Percentiles rank a stretch among this genome's conserved stretches.
Conservation (phyloP, 2,888 invertebrate genomes). For the Troilus luridus region DNA sequence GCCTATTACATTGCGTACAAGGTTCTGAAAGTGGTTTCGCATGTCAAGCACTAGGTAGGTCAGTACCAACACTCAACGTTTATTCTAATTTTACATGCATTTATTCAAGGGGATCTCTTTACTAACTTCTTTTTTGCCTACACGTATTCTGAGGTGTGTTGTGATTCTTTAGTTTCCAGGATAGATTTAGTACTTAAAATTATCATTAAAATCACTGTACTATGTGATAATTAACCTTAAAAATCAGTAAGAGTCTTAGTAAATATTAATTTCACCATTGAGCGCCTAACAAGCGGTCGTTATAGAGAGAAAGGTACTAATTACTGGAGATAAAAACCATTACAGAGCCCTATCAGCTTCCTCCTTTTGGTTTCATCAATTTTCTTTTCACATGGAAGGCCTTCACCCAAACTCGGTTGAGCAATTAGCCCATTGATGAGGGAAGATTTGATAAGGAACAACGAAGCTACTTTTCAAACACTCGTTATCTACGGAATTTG, state of each 20-base stretch:
- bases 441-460: background rate
- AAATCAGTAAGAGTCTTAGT: background rate
- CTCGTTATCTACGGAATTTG: background rate
- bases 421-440: constrained; percentile 28
- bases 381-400: constrained; percentile 1
- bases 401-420: background rate
- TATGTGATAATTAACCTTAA: background rate
- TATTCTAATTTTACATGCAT: background rate
- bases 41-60: background rate
- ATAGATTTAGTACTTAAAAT: background rate
- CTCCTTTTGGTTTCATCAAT: constrained; percentile 31
- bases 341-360: background rate
- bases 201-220: background rate
- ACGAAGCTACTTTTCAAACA: background rate
- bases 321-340: background rate
- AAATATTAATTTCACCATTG: constrained; percentile 21
- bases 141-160: too few species aligned
- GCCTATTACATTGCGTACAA: background rate
- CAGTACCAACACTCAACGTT: background rate
- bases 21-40: constrained; percentile 3
- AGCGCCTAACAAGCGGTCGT: background rate
- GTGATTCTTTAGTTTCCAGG: too few species aligned
- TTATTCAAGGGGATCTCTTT: background rate
- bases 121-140: background rate
- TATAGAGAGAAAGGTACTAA: background rate